Percentiles rank a stretch among this genome's conserved stretches.
Conservation (phyloP, 2,113 vertebrate genomes). For the Hiodon tergisus region DNA sequence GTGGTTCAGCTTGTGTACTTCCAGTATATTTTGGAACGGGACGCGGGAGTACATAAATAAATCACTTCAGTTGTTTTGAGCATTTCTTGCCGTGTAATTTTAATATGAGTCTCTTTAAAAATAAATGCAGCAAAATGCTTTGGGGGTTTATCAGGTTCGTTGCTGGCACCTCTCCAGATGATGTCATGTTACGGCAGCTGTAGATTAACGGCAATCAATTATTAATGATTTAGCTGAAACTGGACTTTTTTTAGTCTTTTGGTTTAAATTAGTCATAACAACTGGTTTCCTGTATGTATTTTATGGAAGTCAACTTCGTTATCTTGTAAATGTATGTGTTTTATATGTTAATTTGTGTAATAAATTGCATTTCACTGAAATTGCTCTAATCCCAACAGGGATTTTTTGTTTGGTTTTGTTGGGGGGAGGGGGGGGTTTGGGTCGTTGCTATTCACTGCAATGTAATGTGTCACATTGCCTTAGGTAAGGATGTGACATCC, state of each 20-base stretch:
- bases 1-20: background rate
- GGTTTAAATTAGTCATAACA: constrained; percentile 10
- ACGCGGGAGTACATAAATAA: background rate
- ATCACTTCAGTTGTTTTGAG: constrained; percentile 40
- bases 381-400: too few species aligned
- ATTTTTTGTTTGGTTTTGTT: too few species aligned
- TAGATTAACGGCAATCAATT: constrained; percentile 59
- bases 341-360: too few species aligned
- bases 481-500: too few species aligned
- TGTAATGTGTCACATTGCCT: too few species aligned
- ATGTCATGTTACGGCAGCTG: constrained; percentile 50
- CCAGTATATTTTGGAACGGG: background rate
- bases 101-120: constrained; percentile 63
- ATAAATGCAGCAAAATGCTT: constrained; percentile 62
- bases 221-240: constrained; percentile 47
- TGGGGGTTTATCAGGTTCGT: constrained; percentile 45
- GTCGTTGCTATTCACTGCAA: too few species aligned
- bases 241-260: background rate
- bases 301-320: constrained; percentile 1
- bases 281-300: constrained; percentile 1
- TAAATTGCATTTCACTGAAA: too few species aligned
- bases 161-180: constrained; percentile 56
- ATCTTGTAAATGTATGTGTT: background rate
- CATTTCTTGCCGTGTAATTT: constrained; percentile 53
- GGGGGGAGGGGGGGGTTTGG: too few species aligned